Base-by-base conservation (phyloP, 2,797 vertebrate genomes). In the Anabacerthia variegaticeps region DNA sequence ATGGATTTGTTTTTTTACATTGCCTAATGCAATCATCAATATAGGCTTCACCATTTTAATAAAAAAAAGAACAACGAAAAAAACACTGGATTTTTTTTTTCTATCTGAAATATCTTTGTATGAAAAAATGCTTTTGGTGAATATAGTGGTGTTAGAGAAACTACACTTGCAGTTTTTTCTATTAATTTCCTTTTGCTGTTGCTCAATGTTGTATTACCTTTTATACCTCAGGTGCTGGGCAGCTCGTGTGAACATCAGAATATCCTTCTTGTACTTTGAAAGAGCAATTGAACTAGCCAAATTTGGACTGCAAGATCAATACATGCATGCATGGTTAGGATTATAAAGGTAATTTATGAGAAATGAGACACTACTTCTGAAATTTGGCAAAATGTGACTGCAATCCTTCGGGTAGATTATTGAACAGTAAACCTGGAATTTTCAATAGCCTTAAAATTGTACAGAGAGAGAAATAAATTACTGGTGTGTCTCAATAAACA, bases 41-140 rank as follows among this genome's bases (percentile, higher is more conserved):
- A 36, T 36, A 79, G 34, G 14, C 19, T 52, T 88, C 17, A 69
- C 23, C 34, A 62, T 82, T 28, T 10, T 39, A 80, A 51, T 61
- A 85, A 97, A 83, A 88, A 81, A 41, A 48, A 24, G 14, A 48
- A 85, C 96, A 72, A 88, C 79, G 39, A 24, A 14, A 48, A 48
- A 26, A 63, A 21, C 20, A 44, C 18, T 23, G 4, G 14, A 0
- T 0, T 4, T 63, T 32, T n/a, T 0, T 85, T 80, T 24, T 68
- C 21, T 87, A 22, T 39, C 7, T 44, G 34, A 90, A 92, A 56
- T 54, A 51, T 7, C 4, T 72, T 84, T 59, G 1, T 16, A 56
- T 10, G 24, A 46, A 89, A 44, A 71, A 15, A 6, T 21, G 7
- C 37, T 46, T 62, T 39, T 65, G 19, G 9, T 87, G 10, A 68